Conservation (phyloP, 2,113 vertebrate species). For the Tyrannus savana region DNA sequence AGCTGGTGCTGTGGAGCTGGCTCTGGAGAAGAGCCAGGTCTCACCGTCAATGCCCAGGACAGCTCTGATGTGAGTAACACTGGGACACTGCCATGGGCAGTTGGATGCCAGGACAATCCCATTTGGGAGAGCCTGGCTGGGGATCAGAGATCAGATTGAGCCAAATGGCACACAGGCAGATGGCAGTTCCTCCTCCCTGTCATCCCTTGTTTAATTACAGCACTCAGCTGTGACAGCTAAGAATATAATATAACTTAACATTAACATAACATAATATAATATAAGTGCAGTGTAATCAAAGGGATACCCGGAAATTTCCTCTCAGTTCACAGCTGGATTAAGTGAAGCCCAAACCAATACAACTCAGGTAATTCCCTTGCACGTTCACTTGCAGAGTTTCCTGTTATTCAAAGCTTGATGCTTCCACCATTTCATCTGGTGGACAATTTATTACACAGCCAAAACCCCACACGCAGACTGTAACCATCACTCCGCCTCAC, state of each 20-base stretch:
- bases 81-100: background rate
- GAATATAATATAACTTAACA: background rate
- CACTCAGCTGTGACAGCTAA: background rate
- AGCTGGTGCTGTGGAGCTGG: background rate
- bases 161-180: background rate
- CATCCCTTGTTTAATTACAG: background rate
- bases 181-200: background rate
- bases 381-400: background rate
- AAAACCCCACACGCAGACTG: fast-evolving
- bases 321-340: background rate
- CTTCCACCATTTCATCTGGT: background rate
- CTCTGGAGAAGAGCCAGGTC: background rate
- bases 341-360: background rate
- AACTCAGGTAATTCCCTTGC: background rate
- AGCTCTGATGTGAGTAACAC: fast-evolving
- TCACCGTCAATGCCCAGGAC: background rate
- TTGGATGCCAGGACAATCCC: background rate
- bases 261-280: background rate
- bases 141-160: background rate
- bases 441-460: background rate
- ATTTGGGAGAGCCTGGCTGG: background rate
- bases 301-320: background rate
- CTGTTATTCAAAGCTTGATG: background rate
- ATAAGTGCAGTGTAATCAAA: background rate
- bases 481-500: background rate